These are phyloP conservation scores for Fragum whitleyi DNA, from an alignment of 2,888 invertebrate genomes.

Conservation along the genomic window DNA sequence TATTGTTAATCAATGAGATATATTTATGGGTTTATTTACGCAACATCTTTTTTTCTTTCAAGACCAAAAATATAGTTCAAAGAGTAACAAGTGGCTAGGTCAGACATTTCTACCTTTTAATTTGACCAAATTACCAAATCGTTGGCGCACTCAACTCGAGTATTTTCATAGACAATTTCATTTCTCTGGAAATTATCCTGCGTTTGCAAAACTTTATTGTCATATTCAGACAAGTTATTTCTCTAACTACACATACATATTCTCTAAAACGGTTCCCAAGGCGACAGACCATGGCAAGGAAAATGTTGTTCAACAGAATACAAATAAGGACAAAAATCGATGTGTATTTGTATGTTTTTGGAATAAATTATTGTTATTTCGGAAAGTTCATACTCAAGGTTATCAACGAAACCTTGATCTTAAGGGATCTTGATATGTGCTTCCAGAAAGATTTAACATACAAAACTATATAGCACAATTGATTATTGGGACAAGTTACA, in stretches of 20 bases:
- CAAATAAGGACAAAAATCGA: not conserved
- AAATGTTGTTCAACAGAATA: not conserved
- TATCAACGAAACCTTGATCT: too few relatives aligned
- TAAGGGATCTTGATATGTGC: too few relatives aligned
- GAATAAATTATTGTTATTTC: too few relatives aligned
- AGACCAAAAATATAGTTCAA: too few relatives aligned
- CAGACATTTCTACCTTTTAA: not conserved
- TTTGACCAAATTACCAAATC: not conserved
- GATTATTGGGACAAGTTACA: too few relatives aligned
- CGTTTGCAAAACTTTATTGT: slow-evolving; percentile 4
- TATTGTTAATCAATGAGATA: too few relatives aligned
- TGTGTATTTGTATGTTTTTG: not conserved
- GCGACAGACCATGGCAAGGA: slow-evolving; percentile 1
- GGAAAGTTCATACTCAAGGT: too few relatives aligned
- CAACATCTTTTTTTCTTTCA: too few relatives aligned
- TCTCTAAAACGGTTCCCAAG: not conserved
- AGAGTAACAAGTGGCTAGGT: not conserved
- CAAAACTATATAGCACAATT: too few relatives aligned
- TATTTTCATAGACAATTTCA: not conserved
- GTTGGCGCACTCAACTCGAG: not conserved
- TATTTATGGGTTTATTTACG: too few relatives aligned
- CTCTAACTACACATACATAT: not conserved
- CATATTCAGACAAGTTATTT: slow-evolving; percentile 4
- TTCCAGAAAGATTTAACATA: too few relatives aligned
- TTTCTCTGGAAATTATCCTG: not conserved